Evolutionary conservation across 2,888 invertebrate genomes (phyloP), one percentile per base, ranked within the genome.

Genomic region (Lordiphosa fenestrarum): DNA sequence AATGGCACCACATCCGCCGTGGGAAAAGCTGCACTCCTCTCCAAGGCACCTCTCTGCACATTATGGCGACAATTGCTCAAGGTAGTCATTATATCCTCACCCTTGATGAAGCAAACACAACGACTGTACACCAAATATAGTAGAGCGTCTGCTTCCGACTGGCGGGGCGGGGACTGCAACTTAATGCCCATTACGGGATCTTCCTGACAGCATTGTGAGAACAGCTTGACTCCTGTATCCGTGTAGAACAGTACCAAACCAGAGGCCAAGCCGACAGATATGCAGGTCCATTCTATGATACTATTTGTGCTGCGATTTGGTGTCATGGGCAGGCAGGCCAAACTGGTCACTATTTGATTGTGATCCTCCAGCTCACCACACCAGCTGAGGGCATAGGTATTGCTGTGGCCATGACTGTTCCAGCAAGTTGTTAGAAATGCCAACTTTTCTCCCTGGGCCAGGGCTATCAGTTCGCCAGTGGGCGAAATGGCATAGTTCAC

Each of bases 181-280:
- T 96, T 96, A 59, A 98, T 91, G 71, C 92, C 93, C 53, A 93
- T 89, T 10, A 98, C 94, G 6, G 94, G 92, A 84, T 94, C 95
- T 77, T 94, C 94, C 85, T 98, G 96, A 61, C 97, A 92, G 49
- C 94, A 93, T 87, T 98, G 97, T 42, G 94, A 93, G 39, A 96
- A 90, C 44, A 98, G 90, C 64, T 96, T 90, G 55, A 94, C 93
- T 12, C 97, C 97, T 66, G 93, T 94, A 88, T 98, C 97, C 1
- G 96, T 96, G 86, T 96, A 98, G 90, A 98, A 96, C 65, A 94
- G 91, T 9, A 98, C 91, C 90, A 92, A 92, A 13, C 98, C 98
- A 71, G 95, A 94, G 74, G 93, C 93, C 82, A 95, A 95, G 10
- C 98, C 98, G 56, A 97, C 92, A 61, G 94, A 93, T 61, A 98